Percentiles rank a stretch among this genome's conserved stretches.
phyloP scores from a whole-genome alignment of 2,113 vertebrate genomes.

The Phalacrocorax brasilianus region DNA sequence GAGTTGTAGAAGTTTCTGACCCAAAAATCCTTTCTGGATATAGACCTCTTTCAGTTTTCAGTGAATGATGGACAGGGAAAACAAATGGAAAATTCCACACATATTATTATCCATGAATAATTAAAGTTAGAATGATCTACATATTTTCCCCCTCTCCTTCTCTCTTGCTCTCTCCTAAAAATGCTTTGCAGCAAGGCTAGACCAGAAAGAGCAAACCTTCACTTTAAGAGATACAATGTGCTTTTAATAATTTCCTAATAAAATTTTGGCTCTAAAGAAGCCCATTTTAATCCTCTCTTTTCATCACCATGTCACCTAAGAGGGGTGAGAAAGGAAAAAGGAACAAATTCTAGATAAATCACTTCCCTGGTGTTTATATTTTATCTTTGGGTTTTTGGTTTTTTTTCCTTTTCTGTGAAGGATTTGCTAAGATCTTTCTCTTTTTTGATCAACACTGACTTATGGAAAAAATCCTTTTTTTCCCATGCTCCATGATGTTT shows the following conservation, averaged over 20 bases:
- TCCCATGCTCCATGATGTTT: not conserved
- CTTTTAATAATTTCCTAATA: constrained; percentile 23
- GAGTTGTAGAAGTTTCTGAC: not conserved
- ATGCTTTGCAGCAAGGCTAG: not conserved
- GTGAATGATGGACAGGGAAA: not conserved
- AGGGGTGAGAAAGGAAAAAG: not conserved
- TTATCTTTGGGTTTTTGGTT: not conserved
- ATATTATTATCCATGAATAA: not conserved
- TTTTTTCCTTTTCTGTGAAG: not conserved
- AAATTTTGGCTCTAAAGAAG: not conserved
- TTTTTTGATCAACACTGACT: not conserved
- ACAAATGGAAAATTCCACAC: not conserved
- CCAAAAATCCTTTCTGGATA: not conserved
- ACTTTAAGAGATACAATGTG: not conserved
- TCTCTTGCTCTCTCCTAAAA: not conserved
- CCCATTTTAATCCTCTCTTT: constrained; percentile 7
- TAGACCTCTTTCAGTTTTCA: not conserved
- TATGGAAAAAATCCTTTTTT: not conserved
- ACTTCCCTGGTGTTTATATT: not conserved
- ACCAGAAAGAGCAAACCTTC: not conserved
- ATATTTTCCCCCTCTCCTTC: not conserved
- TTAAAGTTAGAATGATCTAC: not conserved
- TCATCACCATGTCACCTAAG: not conserved
- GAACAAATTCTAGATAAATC: not conserved
- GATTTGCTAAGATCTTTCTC: not conserved